Conservation (phyloP, 2,888 invertebrate genomes). For the Coronaproctus castanopsis region DNA sequence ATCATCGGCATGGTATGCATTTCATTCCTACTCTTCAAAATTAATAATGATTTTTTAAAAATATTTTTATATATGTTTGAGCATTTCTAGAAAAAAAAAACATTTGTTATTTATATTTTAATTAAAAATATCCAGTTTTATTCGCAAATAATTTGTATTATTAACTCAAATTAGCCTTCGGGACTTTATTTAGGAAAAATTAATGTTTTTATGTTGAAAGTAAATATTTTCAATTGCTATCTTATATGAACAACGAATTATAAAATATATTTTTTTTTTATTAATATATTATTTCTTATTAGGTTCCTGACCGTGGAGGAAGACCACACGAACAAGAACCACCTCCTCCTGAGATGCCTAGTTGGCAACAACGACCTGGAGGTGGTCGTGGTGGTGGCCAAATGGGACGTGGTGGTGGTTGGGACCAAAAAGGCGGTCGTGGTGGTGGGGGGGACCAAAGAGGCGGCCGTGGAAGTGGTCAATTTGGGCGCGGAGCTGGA, state of each 20-base stretch:
- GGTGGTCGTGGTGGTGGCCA: conserved; percentile 30
- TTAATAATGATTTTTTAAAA: too few relatives aligned
- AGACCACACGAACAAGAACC: conserved; percentile 74
- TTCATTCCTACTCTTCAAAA: too few relatives aligned
- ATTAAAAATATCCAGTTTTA: too few relatives aligned
- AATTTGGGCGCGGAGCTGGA: neutral
- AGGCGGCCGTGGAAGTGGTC: conserved; percentile 18
- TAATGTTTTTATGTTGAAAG: too few relatives aligned
- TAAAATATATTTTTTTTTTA: neutral
- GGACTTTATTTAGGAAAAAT: too few relatives aligned
- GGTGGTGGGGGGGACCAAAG: conserved; percentile 24
- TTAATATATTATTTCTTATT: conserved; percentile 11
- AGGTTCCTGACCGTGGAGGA: conserved; percentile 89
- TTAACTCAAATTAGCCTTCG: too few relatives aligned
- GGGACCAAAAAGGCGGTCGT: conserved; percentile 13
- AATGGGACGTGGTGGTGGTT: conserved; percentile 25
- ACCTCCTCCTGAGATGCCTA: conserved; percentile 93
- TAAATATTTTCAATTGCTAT: too few relatives aligned
- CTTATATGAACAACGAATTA: too few relatives aligned
- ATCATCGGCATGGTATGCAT: conserved; percentile 60
- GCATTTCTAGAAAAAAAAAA: too few relatives aligned
- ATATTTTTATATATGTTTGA: too few relatives aligned
- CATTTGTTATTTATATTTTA: too few relatives aligned
- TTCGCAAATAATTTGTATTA: too few relatives aligned
- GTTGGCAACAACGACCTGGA: conserved; percentile 49